These are phyloP conservation scores for Coturnix japonica DNA, from an alignment of 2,113 vertebrate species.

Conservation along the genomic window DNA sequence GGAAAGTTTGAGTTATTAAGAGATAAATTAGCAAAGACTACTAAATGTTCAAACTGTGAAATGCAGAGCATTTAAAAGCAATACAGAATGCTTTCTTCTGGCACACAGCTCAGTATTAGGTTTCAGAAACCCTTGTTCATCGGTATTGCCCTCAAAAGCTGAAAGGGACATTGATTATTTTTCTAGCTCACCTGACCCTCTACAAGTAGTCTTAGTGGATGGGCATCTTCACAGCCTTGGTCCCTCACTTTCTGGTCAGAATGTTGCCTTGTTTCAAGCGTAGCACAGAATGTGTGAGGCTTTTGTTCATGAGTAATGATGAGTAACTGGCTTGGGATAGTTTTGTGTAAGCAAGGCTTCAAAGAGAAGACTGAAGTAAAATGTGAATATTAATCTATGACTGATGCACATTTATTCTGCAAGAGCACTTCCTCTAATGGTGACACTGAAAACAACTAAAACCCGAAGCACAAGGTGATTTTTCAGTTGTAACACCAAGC, in stretches of 20 bases:
- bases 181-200: background rate
- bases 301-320: background rate
- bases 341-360: background rate
- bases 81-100: background rate
- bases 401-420: background rate
- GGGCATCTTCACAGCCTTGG: background rate
- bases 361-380: background rate
- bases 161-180: accelerated
- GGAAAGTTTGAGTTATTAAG: background rate
- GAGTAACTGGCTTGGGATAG: background rate
- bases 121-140: background rate
- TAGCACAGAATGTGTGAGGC: background rate
- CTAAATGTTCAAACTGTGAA: background rate
- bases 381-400: background rate
- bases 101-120: background rate
- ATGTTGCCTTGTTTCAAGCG: background rate
- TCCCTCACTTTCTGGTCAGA: background rate
- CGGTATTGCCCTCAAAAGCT: background rate
- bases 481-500: background rate
- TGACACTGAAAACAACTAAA: background rate
- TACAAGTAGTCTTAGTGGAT: background rate
- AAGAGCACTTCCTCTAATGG: background rate
- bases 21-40: background rate
- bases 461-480: background rate
- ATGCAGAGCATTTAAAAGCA: background rate